Evolutionary conservation across 2,797 vertebrate species (phyloP).

Genomic region (Amblyraja radiata): DNA sequence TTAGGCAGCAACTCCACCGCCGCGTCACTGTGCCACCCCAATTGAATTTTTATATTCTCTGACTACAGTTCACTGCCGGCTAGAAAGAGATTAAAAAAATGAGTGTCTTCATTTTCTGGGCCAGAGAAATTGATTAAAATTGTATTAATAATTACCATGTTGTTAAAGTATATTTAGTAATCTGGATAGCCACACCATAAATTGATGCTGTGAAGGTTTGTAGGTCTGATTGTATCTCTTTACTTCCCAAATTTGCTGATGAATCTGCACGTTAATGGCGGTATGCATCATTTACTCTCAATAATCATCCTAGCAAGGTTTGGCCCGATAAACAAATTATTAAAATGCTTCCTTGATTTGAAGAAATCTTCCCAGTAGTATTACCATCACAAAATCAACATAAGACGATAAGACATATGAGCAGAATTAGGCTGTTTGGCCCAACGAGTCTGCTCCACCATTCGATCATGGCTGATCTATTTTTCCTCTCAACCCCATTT

Average conservation of each 20-base stretch:
- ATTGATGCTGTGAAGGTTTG: background rate
- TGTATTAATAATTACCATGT: background rate
- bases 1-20: too few relatives aligned
- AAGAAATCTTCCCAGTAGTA: background rate
- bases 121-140: background rate
- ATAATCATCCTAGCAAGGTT: background rate
- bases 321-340: background rate
- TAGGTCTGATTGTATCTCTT: background rate
- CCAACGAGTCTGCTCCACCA: too few relatives aligned
- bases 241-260: background rate
- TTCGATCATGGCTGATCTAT: too few relatives aligned
- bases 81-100: background rate
- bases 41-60: too few relatives aligned
- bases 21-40: too few relatives aligned
- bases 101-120: background rate
- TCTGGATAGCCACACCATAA: background rate
- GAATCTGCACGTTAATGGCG: background rate
- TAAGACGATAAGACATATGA: too few relatives aligned
- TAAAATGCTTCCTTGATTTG: constrained; percentile 3
- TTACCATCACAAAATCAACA: background rate
- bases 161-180: background rate
- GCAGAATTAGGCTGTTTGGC: too few relatives aligned
- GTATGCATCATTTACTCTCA: background rate
- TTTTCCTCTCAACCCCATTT: too few relatives aligned
- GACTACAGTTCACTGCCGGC: background rate